Evolutionary conservation across 2,888 invertebrate genomes (phyloP).

Genomic region (Oligia fasciuncula): DNA sequence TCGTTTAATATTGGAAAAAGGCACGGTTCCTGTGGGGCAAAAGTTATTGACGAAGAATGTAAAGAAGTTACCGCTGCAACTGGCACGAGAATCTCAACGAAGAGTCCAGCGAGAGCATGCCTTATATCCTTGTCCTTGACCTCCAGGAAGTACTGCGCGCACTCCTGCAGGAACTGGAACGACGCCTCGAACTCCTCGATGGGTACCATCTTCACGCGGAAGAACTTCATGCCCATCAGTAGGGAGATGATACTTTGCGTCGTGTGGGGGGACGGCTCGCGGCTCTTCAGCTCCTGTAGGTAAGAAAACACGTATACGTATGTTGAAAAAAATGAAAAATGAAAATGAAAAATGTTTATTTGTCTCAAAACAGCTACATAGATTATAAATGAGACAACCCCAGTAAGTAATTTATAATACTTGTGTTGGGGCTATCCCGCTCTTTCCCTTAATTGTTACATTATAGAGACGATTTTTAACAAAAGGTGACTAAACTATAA

Average conservation of each 20-base stretch:
- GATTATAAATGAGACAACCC: too few relatives aligned
- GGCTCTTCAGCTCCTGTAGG: slow-evolving; percentile 90
- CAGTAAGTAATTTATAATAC: too few relatives aligned
- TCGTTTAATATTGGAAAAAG: background rate
- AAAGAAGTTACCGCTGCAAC: slow-evolving; percentile 97
- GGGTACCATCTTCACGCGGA: slow-evolving; percentile 98
- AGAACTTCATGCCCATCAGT: slow-evolving; percentile 99
- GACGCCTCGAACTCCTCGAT: slow-evolving; percentile 99
- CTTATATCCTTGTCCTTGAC: slow-evolving; percentile 99
- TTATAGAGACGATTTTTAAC: too few relatives aligned
- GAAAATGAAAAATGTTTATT: too few relatives aligned
- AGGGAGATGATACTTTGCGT: slow-evolving; percentile 99
- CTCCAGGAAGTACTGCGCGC: slow-evolving; percentile 99
- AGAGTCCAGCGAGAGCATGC: slow-evolving; percentile 98
- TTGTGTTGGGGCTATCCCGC: too few relatives aligned
- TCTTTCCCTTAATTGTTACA: too few relatives aligned
- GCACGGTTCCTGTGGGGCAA: background rate
- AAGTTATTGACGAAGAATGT: background rate
- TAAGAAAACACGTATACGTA: background rate
- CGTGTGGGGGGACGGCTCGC: slow-evolving; percentile 97
- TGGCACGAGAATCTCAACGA: slow-evolving; percentile 99
- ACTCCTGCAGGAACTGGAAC: slow-evolving; percentile 99
- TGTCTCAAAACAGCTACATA: too few relatives aligned
- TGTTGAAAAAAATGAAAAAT: background rate
- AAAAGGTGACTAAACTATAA: too few relatives aligned